These are phyloP conservation scores for Bombylius major DNA, from an alignment of 2,888 invertebrate genomes.

Conservation along the genomic window DNA sequence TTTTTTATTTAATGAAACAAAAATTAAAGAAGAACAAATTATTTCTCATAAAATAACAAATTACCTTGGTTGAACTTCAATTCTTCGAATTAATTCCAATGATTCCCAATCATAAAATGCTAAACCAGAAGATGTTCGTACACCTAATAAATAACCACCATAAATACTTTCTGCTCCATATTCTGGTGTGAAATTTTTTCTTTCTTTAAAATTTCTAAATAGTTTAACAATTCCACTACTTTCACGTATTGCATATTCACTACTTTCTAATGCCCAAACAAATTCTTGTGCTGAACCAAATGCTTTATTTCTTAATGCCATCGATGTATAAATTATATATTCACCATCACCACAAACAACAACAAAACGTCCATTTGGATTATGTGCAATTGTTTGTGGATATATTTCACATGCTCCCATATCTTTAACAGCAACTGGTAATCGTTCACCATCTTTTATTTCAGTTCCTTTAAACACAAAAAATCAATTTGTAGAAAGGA, in stretches of 20 bases:
- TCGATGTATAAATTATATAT: constrained; percentile 98
- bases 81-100: constrained; percentile 78
- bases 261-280: constrained; percentile 96
- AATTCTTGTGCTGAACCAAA: constrained; percentile 98
- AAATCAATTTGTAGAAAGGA: background rate
- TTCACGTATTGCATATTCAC: constrained; percentile 82
- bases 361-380: constrained; percentile 85
- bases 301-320: constrained; percentile 97
- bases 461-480: constrained; percentile 41
- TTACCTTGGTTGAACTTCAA: constrained; percentile 79
- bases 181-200: constrained; percentile 90
- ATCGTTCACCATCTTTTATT: constrained; percentile 80
- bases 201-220: constrained; percentile 97
- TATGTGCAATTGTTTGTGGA: constrained; percentile 96
- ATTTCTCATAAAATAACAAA: constrained; percentile 6
- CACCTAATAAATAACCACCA: constrained; percentile 82
- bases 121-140: constrained; percentile 81
- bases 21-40: background rate
- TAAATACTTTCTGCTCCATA: constrained; percentile 95
- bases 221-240: constrained; percentile 81
- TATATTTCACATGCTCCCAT: constrained; percentile 99
- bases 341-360: constrained; percentile 99
- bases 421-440: constrained; percentile 92
- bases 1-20: background rate
- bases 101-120: constrained; percentile 98